Evolutionary conservation across 2,113 vertebrate genomes (phyloP), one percentile per base, ranked within the genome.

Genomic region (Nycticryphes semicollaris): DNA sequence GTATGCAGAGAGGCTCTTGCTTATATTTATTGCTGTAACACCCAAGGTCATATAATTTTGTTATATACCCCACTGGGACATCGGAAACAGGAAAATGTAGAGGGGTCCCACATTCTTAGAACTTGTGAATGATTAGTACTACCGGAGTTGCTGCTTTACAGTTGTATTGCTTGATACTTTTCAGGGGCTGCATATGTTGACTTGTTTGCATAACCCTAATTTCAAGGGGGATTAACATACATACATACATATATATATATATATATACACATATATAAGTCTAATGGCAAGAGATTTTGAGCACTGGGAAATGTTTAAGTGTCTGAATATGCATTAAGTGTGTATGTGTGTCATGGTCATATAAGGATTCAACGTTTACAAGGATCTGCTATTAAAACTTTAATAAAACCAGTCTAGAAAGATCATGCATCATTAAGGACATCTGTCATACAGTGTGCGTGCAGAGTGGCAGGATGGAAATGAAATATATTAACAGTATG

Each of bases 381-480:
- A 79, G 30, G 57, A 79, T 85, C 70, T 92, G 25, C 39, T 92
- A 39, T 67, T 94, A 86, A 95, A 95, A 92, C 15, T 84, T 96
- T 76, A 93, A 91, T 93, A 60, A 94, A 95, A 93, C 70, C 22
- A 79, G 57, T 78, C 74, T 87, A 69, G 35, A 91, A 93, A 84
- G 45, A 78, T 95, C 89, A 94, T 95, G 39, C 69, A 96, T 91
- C 84, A 75, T 89, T 96, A 95, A 96, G 73, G 84, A 95, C 39
- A 84, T 72, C 84, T 82, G 88, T 96, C 87, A 48, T 48, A 84
- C 45, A 15, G 4, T 79, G 10, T 78, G 56, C 73, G 60, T 72
- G 24, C 66, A 3, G 30, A 94, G 60, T 73, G 48, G 19, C 50
- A 72, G 62, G 39, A n/a, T 80, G 56, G 67, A 66, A 94, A 73